phyloP scores from a whole-genome alignment of 2,797 vertebrate genomes.

The Coendou prehensilis region DNA sequence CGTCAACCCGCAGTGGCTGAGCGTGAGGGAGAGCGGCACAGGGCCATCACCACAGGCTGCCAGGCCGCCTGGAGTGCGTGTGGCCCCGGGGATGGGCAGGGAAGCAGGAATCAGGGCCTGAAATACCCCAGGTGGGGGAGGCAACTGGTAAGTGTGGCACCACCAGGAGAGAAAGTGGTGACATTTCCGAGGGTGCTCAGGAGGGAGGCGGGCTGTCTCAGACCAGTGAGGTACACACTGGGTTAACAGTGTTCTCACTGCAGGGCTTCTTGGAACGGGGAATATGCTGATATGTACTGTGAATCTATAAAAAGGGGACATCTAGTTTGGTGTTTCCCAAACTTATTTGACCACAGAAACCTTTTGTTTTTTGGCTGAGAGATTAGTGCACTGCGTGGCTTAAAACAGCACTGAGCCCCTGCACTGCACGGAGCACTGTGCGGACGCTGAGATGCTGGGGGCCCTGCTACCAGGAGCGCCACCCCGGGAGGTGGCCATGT shows the following conservation, averaged over 20 bases:
- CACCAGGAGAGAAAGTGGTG: background rate
- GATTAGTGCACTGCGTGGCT: constrained; percentile 1
- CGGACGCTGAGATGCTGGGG: background rate
- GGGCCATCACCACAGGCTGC: background rate
- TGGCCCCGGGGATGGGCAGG: background rate
- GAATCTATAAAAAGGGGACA: constrained; percentile 78
- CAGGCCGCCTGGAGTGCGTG: background rate
- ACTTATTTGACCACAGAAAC: constrained; percentile 73
- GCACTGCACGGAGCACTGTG: background rate
- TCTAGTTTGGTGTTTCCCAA: constrained; percentile 57
- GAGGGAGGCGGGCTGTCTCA: background rate
- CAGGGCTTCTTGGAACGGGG: constrained; percentile 69
- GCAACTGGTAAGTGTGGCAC: background rate
- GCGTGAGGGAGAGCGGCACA: background rate
- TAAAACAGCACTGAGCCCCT: constrained; percentile 14
- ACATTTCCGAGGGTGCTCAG: background rate
- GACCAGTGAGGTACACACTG: background rate
- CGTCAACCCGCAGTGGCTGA: background rate
- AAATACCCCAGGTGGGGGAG: background rate
- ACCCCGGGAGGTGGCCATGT: background rate
- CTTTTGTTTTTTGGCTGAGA: constrained; percentile 13
- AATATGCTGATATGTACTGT: constrained; percentile 41
- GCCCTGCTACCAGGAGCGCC: background rate
- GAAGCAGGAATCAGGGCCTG: background rate
- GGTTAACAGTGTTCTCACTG: constrained; percentile 58